Base-by-base conservation (phyloP, 2,797 vertebrate species). In the Argya squamiceps region DNA sequence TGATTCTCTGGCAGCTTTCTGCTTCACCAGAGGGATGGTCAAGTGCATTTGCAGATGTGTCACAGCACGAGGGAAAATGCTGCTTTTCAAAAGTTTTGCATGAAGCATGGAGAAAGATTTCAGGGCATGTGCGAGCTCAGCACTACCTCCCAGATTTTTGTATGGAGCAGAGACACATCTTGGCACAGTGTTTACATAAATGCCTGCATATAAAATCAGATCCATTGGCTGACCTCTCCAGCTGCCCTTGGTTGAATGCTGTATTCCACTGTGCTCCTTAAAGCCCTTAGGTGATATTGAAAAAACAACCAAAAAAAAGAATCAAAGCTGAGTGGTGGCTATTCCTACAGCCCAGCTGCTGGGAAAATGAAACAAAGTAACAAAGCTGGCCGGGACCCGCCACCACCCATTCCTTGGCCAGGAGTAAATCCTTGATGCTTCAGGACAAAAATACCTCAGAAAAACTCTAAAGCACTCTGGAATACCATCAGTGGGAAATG, bases 1-100 rank as follows among this genome's bases (percentile, higher is more conserved):
- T 15, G 34, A 52, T 63, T 69, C 64, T 32, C 58, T 26, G 53
- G 62, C 43, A 91, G 65, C 15, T 39, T 89, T 41, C 32, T 10
- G 1, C 24, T 52, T 30, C 4, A 1, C 41, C 50, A 50, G 44
- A 36, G n/a, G 6, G 39, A 79, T 39, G 62, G 43, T 76, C 47
- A 29, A 36, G 59, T 3, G 50, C 17, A 21, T 30, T 59, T 52
- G 39, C 2, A 10, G 36, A 46, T 2, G 2, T 23, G 62, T 9
- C 5, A 10, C 68, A 56, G 41, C 41, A 39, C 0, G 0, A 82
- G 36, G 36, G n/a, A 10, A 37, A 70, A 26, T 1, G 0, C 7
- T 4, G 1, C 44, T 53, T 73, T 56, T 27, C 30, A 37, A 36
- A 21, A 59, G 58, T 56, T 50, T 68, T 26, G 20, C 0, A 0